Percentiles rank a stretch among this genome's conserved stretches.
These are phyloP conservation scores for Tubiluchus corallicola DNA, from an alignment of 2,888 invertebrate genomes.

Conservation along the genomic window DNA sequence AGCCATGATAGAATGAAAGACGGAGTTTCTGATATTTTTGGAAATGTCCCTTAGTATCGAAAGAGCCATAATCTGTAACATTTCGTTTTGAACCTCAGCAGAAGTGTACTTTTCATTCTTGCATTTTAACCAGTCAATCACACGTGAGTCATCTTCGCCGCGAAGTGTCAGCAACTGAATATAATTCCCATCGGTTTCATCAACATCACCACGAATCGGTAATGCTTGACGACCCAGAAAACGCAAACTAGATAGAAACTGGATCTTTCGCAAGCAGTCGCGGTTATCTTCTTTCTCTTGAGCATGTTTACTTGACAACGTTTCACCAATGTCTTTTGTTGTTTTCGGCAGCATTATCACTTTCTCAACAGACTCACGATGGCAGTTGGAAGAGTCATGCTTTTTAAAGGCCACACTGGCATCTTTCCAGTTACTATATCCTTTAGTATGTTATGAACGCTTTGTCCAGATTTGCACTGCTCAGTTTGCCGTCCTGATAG, in stretches of 20 bases:
- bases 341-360: not conserved
- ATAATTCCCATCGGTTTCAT: slow-evolving; percentile 13
- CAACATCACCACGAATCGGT: slow-evolving; percentile 13
- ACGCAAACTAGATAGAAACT: slow-evolving; percentile 12
- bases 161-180: slow-evolving; percentile 13
- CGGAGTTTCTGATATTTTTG: not conserved
- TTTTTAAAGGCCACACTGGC: slow-evolving; percentile 11
- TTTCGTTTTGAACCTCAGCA: slow-evolving; percentile 15
- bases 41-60: slow-evolving; percentile 12
- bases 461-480: slow-evolving; percentile 12
- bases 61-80: slow-evolving; percentile 14
- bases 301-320: slow-evolving; percentile 5
- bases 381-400: slow-evolving; percentile 12
- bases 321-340: slow-evolving; percentile 6
- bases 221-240: slow-evolving; percentile 13
- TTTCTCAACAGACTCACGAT: slow-evolving; percentile 12
- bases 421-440: slow-evolving; percentile 15
- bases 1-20: slow-evolving; percentile 13
- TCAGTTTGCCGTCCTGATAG: no score
- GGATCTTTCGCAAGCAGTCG: slow-evolving; percentile 11
- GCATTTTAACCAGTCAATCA: slow-evolving; percentile 13
- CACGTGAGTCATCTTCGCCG: slow-evolving; percentile 10
- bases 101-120: slow-evolving; percentile 14
- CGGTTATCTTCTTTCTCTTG: slow-evolving; percentile 13
- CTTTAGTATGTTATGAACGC: slow-evolving; percentile 12